phyloP scores from a whole-genome alignment of 1,140 invertebrate species.

The Drosophila tristis region DNA sequence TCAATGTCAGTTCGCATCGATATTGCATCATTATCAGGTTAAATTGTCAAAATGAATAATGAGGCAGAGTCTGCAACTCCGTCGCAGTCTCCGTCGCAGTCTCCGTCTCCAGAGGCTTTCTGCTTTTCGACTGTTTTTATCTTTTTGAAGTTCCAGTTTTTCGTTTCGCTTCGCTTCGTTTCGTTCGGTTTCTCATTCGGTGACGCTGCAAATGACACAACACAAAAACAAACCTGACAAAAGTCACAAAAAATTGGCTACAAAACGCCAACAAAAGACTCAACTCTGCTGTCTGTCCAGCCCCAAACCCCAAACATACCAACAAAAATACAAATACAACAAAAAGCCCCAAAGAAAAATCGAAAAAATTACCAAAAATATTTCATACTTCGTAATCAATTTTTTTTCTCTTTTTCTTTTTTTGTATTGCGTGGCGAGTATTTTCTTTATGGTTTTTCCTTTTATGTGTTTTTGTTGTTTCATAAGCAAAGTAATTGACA shows the following conservation, averaged over 20 bases:
- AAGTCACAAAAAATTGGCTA: slow-evolving; percentile 58
- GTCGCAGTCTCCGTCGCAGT: slow-evolving; percentile 2
- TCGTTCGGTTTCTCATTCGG: slow-evolving; percentile 56
- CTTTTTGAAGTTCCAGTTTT: slow-evolving; percentile 23
- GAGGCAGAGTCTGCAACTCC: slow-evolving; percentile 32
- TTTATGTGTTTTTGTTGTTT: slow-evolving; percentile 7
- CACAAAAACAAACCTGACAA: slow-evolving; percentile 66
- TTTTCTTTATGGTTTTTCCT: too few relatives aligned
- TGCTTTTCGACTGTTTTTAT: slow-evolving; percentile 34
- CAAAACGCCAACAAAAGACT: slow-evolving; percentile 68
- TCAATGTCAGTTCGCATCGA: slow-evolving; percentile 73
- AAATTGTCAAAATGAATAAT: slow-evolving; percentile 84
- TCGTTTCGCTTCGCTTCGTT: slow-evolving; percentile 43
- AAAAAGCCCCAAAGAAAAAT: slow-evolving; percentile 9
- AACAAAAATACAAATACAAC: background rate
- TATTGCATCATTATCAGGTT: slow-evolving; percentile 81
- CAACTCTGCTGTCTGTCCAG: background rate
- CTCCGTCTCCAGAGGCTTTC: slow-evolving; percentile 18
- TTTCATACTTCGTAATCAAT: slow-evolving; percentile 22
- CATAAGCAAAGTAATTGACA: slow-evolving; percentile 48
- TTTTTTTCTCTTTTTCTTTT: too few relatives aligned
- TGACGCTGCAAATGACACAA: slow-evolving; percentile 74
- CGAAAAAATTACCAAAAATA: slow-evolving; percentile 14
- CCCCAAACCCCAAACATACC: slow-evolving; percentile 4
- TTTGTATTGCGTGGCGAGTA: too few relatives aligned